Evolutionary conservation across 1,140 invertebrate species (phyloP), one percentile per base, ranked within the genome.

Genomic region (Myzus persicae): DNA sequence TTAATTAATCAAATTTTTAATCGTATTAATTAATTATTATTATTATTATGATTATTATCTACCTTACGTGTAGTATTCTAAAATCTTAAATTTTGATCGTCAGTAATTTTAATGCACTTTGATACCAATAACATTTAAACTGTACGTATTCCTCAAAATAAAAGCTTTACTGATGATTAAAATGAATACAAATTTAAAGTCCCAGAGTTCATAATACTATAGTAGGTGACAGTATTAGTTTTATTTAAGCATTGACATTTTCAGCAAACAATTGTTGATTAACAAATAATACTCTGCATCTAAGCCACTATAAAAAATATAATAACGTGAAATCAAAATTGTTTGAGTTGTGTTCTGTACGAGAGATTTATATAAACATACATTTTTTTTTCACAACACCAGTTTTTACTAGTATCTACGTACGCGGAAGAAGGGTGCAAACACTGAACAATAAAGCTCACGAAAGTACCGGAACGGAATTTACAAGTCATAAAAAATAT

Each of bases 401-500:
- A 54, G 46, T 54, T 54, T 90, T 90, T 40, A 8, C 36, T 3
- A 11, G 22, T 40, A 26, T 38, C 22, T 38, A 54, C 36, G 48
- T 90, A 20, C 36, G 9, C 31, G 36, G 44, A 76, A 91, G 59
- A 76, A 59, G 48, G 48, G n/a, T 42, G 59, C 14, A 67, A 91
- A 76, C 44, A 44, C n/a, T 36, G 36, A 91, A 91, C 59, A 91
- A 91, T 91, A 90, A 90, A 90, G 26, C 51, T 90, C 38, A 76
- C 5, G 59, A 91, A 90, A 91, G 59, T 76, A 91, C 90, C 40
- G 59, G 59, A 91, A 91, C 90, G 90, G 59, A 91, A 76, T 91
- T 91, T 76, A 91, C 51, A 91, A 91, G 90, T 91, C 40, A 26
- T 91, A 91, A 59, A 90, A 90, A 90, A 67, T 42, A n/a, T 67